Conservation (phyloP, 2,888 invertebrate genomes). For the Lypha dubia region DNA sequence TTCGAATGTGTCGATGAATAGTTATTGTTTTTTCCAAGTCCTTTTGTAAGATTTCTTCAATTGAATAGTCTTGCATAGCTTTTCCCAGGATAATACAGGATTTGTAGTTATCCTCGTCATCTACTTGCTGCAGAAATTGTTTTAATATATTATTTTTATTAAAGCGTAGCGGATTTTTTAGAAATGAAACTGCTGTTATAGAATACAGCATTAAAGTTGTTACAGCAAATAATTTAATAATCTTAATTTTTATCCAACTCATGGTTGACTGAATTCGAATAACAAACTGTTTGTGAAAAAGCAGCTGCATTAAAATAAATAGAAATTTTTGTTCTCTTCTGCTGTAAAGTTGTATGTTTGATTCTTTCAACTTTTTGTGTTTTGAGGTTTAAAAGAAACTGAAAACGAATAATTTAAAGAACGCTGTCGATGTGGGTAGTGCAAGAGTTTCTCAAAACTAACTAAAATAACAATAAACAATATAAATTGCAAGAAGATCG, state of each 20-base stretch:
- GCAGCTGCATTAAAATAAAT: slow-evolving; percentile 17
- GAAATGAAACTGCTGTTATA: background rate
- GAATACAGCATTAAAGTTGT: slow-evolving; percentile 6
- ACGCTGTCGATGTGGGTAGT: background rate
- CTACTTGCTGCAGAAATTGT: slow-evolving; percentile 17
- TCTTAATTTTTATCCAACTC: slow-evolving; percentile 17
- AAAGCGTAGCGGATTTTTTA: background rate
- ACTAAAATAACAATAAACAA: too few species aligned
- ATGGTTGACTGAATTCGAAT: slow-evolving; percentile 38
- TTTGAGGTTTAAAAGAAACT: background rate
- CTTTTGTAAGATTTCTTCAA: slow-evolving; percentile 32
- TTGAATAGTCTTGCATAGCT: background rate
- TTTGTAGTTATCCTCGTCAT: slow-evolving; percentile 5
- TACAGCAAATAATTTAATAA: slow-evolving; percentile 20
- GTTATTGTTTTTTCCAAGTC: slow-evolving; percentile 3
- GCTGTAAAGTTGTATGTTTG: background rate
- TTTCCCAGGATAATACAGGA: slow-evolving; percentile 32
- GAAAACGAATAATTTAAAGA: background rate
- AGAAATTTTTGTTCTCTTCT: slow-evolving; percentile 11
- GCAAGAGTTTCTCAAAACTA: too few species aligned
- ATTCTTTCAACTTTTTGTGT: background rate
- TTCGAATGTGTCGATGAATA: background rate
- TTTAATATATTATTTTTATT: background rate
- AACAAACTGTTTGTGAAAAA: slow-evolving; percentile 45
- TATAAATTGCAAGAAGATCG: too few species aligned